These are phyloP conservation scores for Hypomecis punctinalis DNA, from an alignment of 2,888 invertebrate genomes.

Conservation along the genomic window DNA sequence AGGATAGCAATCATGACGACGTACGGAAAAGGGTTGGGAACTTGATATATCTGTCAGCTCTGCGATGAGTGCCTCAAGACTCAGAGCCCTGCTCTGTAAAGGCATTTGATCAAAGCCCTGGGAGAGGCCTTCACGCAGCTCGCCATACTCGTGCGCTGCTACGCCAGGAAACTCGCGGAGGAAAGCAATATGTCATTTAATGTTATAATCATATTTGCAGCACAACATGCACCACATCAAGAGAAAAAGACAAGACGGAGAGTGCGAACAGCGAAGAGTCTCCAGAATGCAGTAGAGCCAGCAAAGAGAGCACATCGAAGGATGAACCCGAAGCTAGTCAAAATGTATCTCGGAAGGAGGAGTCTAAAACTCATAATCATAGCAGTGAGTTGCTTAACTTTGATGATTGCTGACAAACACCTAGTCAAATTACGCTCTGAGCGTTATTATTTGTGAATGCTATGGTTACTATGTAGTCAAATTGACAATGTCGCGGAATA, in stretches of 20 bases:
- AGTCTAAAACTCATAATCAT: slow-evolving; percentile 68
- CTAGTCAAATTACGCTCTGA: no score
- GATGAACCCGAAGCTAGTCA: slow-evolving; percentile 77
- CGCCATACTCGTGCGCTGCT: slow-evolving; percentile 88
- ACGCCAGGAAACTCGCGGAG: slow-evolving; percentile 73
- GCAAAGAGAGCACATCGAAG: slow-evolving; percentile 54
- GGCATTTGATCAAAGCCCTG: slow-evolving; percentile 89
- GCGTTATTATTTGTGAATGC: no score
- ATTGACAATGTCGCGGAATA: no score
- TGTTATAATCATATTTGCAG: slow-evolving; percentile 43
- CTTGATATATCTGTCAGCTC: slow-evolving; percentile 89
- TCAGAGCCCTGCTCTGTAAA: slow-evolving; percentile 88
- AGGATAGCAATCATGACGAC: no score
- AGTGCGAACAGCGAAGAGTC: slow-evolving; percentile 56
- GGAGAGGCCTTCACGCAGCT: slow-evolving; percentile 90
- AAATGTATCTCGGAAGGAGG: slow-evolving; percentile 67
- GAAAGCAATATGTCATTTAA: slow-evolving; percentile 31
- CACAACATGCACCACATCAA: slow-evolving; percentile 67
- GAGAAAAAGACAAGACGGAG: slow-evolving; percentile 54
- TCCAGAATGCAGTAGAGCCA: slow-evolving; percentile 56
- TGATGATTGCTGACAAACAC: no score
- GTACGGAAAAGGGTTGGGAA: no score
- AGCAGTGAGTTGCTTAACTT: slow-evolving; percentile 64
- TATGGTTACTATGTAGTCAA: no score
- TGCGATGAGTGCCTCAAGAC: slow-evolving; percentile 90